Conservation (phyloP, 2,888 invertebrate species). For the Tridacna crocea region DNA sequence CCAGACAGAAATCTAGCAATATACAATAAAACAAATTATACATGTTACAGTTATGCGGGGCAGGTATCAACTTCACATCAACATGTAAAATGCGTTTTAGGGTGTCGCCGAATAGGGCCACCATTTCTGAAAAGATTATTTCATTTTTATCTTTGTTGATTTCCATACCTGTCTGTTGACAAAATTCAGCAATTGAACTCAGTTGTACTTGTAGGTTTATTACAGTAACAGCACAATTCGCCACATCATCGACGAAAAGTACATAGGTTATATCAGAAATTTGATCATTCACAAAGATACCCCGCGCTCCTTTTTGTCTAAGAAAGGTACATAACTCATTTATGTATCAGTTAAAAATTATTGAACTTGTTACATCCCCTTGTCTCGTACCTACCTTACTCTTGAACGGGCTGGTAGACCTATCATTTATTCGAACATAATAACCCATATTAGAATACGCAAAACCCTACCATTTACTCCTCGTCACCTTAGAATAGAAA, state of each 20-base stretch:
- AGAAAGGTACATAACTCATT: not conserved
- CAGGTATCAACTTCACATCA: too few relatives aligned
- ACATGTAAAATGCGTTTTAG: too few relatives aligned
- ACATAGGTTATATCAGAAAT: not conserved
- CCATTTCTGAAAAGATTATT: conserved; percentile 2
- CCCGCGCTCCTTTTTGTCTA: not conserved
- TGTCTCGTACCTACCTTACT: not conserved
- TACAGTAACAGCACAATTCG: conserved; percentile 9
- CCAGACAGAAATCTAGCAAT: too few relatives aligned
- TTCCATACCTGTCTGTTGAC: conserved; percentile 13
- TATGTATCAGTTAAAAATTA: not conserved
- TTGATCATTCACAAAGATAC: not conserved
- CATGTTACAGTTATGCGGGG: too few relatives aligned
- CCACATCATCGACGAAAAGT: conserved; percentile 7
- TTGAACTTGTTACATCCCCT: not conserved
- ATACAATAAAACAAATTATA: too few relatives aligned
- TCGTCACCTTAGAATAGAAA: not conserved
- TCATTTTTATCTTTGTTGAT: not conserved
- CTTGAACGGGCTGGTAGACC: not conserved
- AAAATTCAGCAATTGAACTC: conserved; percentile 3
- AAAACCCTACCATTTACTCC: not conserved
- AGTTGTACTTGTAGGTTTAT: conserved; percentile 11
- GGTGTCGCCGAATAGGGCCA: conserved; percentile 4
- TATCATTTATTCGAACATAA: not conserved
- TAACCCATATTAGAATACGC: not conserved